Conservation (phyloP, 2,888 invertebrate genomes). For the Dolichomitus sp. region DNA sequence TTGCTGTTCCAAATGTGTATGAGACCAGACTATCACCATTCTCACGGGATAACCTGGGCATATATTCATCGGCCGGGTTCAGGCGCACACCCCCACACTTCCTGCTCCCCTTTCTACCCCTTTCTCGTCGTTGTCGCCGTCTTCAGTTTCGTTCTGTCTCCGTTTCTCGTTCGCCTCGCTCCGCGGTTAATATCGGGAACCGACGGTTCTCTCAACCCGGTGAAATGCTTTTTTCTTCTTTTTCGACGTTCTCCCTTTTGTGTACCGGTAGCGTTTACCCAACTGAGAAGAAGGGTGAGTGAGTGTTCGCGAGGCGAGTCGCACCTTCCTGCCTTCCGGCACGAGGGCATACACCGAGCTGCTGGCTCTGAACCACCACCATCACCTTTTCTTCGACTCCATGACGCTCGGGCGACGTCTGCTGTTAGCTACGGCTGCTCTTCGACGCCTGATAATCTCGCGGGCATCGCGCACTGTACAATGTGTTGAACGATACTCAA, state of each 20-base stretch:
- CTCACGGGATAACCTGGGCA: conserved; percentile 70
- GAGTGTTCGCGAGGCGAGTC: conserved; percentile 58
- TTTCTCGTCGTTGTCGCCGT: conserved; percentile 54
- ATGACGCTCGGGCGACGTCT: conserved; percentile 8
- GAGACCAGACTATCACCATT: conserved; percentile 71
- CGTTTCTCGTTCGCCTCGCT: conserved; percentile 36
- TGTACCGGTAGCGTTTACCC: conserved; percentile 64
- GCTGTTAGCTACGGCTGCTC: conserved; percentile 9
- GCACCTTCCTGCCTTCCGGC: conserved; percentile 71
- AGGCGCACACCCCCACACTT: conserved; percentile 71
- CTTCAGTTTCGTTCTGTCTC: conserved; percentile 65
- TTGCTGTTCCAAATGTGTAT: conserved; percentile 44
- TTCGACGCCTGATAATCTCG: conserved; percentile 59
- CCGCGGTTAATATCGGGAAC: conserved; percentile 45
- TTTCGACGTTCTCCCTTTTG: conserved; percentile 71
- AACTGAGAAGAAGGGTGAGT: conserved; percentile 44
- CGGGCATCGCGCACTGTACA: conserved; percentile 12
- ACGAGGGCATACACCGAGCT: conserved; percentile 46
- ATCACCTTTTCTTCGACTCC: conserved; percentile 50
- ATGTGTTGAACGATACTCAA: conserved; percentile 52
- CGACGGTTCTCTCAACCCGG: conserved; percentile 18
- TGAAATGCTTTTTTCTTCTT: conserved; percentile 42
- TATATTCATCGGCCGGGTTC: conserved; percentile 67
- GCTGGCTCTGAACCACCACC: conserved; percentile 21
- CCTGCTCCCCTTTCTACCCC: conserved; percentile 54